phyloP scores from a whole-genome alignment of 2,888 invertebrate species.

The Orchestes rusci region DNA sequence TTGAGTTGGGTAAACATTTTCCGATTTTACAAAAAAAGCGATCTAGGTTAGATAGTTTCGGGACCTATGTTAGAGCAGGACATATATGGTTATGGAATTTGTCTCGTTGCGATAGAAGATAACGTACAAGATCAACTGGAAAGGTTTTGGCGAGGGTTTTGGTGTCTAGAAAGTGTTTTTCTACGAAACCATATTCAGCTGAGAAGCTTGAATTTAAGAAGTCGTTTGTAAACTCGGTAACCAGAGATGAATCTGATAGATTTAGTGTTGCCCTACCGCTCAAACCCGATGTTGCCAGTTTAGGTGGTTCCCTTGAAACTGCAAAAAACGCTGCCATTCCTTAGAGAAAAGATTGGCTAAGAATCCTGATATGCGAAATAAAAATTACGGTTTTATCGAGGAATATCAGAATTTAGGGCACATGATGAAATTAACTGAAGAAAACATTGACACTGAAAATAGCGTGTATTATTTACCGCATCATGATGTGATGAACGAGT shows the following conservation, averaged over 20 bases:
- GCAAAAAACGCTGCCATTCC: background rate
- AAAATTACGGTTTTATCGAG: background rate
- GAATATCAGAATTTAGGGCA: constrained; percentile 3
- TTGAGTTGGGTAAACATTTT: constrained; percentile 5
- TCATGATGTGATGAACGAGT: too few relatives aligned
- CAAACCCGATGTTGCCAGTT: background rate
- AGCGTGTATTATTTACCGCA: too few relatives aligned
- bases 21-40: constrained; percentile 14
- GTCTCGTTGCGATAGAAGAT: too few relatives aligned
- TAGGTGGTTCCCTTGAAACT: constrained; percentile 1
- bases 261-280: constrained; percentile 1
- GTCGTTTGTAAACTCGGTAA: background rate
- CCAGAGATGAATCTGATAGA: background rate
- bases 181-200: background rate
- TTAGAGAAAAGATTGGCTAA: constrained; percentile 3
- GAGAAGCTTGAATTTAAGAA: background rate
- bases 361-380: too few relatives aligned
- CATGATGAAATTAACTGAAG: constrained; percentile 8
- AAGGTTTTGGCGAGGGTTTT: constrained; percentile 8
- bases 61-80: background rate
- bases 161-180: background rate
- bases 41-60: constrained; percentile 1
- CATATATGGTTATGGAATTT: too few relatives aligned
- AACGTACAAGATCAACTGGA: background rate
- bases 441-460: too few relatives aligned